These are phyloP conservation scores for Eublepharis macularius DNA, from an alignment of 2,113 vertebrate species.

Conservation along the genomic window DNA sequence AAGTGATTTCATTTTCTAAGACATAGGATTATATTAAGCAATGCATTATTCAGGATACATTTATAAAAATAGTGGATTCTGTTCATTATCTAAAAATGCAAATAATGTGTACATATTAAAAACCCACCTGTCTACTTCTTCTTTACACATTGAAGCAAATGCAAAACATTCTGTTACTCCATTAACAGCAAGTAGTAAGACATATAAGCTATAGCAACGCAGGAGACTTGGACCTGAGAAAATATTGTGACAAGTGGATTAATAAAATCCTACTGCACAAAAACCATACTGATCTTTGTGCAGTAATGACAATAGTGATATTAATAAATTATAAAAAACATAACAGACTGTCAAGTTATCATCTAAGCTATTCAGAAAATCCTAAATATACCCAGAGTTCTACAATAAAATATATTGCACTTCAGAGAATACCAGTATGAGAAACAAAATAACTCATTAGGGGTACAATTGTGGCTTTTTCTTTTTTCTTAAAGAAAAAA, in stretches of 20 bases:
- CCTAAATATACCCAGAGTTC: background rate
- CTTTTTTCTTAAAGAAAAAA: no score
- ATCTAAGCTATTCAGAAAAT: background rate
- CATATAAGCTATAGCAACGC: conserved; percentile 88
- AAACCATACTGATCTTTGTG: background rate
- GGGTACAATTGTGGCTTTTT: background rate
- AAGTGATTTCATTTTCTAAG: background rate
- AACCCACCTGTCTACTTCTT: conserved; percentile 91
- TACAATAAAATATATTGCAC: background rate
- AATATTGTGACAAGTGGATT: background rate
- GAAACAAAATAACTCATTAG: background rate
- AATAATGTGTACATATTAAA: background rate
- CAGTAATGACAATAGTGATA: background rate
- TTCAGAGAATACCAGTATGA: background rate
- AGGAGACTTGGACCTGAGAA: conserved; percentile 87
- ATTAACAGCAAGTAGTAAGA: conserved; percentile 92
- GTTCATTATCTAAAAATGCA: background rate
- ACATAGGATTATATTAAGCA: background rate
- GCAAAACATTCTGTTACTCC: conserved; percentile 96
- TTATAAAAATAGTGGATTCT: background rate
- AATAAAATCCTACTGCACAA: no score
- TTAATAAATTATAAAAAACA: conserved; percentile 2
- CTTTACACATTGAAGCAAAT: conserved; percentile 93
- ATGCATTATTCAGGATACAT: background rate
- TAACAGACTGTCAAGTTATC: background rate